Evolutionary conservation across 2,113 vertebrate species (phyloP).

Genomic region (Setophaga kirtlandii): DNA sequence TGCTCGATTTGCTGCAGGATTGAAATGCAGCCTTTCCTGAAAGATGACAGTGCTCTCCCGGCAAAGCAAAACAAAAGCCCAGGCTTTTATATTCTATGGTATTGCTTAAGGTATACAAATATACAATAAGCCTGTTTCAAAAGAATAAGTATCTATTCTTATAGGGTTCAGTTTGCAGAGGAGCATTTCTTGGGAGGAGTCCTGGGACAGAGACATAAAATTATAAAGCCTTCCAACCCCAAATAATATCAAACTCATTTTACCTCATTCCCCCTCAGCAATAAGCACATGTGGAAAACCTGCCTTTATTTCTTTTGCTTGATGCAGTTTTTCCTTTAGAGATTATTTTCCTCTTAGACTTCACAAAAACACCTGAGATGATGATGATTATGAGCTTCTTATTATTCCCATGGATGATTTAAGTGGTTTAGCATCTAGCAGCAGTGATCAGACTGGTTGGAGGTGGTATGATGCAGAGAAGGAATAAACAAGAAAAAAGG

Average conservation of each 20-base stretch:
- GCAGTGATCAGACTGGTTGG: not conserved
- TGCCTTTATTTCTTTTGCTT: not conserved
- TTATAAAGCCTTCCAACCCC: not conserved
- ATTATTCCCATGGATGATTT: not conserved
- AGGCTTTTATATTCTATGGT: not conserved
- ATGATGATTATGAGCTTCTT: not conserved
- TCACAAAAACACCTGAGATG: not conserved
- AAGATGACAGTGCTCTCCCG: not conserved
- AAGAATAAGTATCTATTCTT: not conserved
- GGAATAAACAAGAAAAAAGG: not conserved
- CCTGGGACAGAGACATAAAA: not conserved
- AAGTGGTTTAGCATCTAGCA: not conserved
- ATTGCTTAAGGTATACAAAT: not conserved
- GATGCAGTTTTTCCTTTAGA: not conserved
- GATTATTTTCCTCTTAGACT: constrained; percentile 5
- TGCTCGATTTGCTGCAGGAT: not conserved
- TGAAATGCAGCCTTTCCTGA: constrained; percentile 14
- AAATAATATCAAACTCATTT: not conserved
- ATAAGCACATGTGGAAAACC: not conserved
- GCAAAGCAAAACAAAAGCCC: not conserved
- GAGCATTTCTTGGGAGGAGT: not conserved
- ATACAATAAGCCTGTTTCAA: not conserved
- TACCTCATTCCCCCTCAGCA: not conserved
- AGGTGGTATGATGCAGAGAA: not conserved
- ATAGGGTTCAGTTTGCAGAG: not conserved